These are phyloP conservation scores for Anguilla pacifica DNA, from an alignment of 2,797 vertebrate species.

Conservation along the genomic window DNA sequence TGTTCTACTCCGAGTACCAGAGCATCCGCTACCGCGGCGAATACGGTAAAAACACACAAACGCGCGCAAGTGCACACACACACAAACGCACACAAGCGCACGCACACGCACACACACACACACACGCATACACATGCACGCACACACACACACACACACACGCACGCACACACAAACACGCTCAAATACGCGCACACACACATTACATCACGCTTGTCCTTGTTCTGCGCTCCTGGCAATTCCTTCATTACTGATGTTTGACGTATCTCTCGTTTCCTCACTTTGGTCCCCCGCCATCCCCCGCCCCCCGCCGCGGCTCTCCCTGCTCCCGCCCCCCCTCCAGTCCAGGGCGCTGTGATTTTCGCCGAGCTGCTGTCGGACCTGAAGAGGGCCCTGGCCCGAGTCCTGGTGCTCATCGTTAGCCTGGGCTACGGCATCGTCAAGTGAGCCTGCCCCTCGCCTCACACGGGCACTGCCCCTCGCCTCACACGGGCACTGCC, in stretches of 20 bases:
- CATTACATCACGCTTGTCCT: not conserved
- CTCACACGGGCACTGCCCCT: too few species aligned
- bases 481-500: not conserved
- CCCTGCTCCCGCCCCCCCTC: not conserved
- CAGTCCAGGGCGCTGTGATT: conserved; percentile 88
- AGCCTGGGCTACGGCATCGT: conserved; percentile 95
- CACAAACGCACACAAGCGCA: too few species aligned
- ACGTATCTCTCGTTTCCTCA: not conserved
- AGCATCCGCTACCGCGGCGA: conserved; percentile 90
- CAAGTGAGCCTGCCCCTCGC: too few species aligned
- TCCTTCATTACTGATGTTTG: not conserved
- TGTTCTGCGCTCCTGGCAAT: not conserved
- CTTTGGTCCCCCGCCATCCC: not conserved
- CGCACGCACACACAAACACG: too few species aligned
- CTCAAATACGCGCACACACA: too few species aligned
- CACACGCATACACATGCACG: too few species aligned
- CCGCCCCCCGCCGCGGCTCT: not conserved
- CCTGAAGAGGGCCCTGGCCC: conserved; percentile 89
- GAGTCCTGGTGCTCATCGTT: conserved; percentile 92
- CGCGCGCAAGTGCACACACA: too few species aligned
- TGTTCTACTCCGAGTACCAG: conserved; percentile 95
- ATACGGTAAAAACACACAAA: conserved; percentile 69
- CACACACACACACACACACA: too few species aligned
- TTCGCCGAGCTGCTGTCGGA: conserved; percentile 92
- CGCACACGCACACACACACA: too few species aligned